A percentile compares a stretch with the other conserved stretches of the same genome.
phyloP scores from a whole-genome alignment of 2,113 vertebrate genomes.

The Amphilophus citrinellus region DNA sequence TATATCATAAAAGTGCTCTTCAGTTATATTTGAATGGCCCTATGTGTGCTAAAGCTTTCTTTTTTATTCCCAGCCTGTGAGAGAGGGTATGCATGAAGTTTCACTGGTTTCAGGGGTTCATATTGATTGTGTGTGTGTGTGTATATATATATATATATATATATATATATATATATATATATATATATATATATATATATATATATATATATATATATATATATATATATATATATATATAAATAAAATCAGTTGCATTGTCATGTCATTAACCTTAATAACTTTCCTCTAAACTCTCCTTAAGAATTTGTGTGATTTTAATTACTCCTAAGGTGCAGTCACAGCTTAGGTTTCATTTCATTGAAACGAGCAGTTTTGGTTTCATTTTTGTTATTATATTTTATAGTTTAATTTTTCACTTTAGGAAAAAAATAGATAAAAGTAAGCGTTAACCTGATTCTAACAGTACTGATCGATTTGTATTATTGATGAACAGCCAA shows the following conservation, averaged over 20 bases:
- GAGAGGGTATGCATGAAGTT: neutral
- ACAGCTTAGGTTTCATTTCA: neutral
- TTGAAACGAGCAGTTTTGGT: neutral
- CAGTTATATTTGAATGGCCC: neutral
- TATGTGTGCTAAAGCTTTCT: neutral
- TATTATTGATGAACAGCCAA: neutral
- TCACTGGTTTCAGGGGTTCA: neutral
- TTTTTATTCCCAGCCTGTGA: constrained; percentile 15
- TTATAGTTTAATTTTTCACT: neutral
- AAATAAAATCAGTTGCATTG: neutral
- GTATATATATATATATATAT: no score
- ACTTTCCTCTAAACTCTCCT: neutral
- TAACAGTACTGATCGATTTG: neutral
- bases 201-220: neutral
- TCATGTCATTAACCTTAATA: neutral
- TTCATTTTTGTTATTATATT: neutral
- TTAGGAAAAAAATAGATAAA: neutral
- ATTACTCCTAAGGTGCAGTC: neutral
- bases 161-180: no score
- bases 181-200: no score
- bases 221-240: neutral
- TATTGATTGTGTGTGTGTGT: neutral
- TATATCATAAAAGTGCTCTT: neutral
- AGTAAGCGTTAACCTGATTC: fast-evolving
- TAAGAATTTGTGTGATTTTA: neutral